Evolutionary conservation across 2,113 vertebrate genomes (phyloP), one percentile per base, ranked within the genome.

Genomic region (Rhombomys opimus): DNA sequence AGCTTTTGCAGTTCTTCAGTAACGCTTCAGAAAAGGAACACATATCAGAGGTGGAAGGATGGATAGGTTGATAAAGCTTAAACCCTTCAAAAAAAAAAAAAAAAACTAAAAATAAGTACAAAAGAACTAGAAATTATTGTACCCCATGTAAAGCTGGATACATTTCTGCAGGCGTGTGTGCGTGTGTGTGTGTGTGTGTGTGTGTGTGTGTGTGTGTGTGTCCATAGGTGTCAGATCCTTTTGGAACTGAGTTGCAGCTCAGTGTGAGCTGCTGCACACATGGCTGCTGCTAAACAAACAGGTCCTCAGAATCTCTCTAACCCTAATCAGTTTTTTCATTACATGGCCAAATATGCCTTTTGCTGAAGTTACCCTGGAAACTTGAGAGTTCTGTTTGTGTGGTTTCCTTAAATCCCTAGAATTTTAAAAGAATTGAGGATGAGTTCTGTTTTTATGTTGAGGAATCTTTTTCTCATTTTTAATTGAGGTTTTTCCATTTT

Each of bases 361-460:
- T 96, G 73, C 41, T 88, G 0, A 90, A 61, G 67, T 90, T 95
- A 59, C 72, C 18, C 17, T 90, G 18, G 46, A 93, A 81, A 92
- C 38, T n/a, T 80, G 25, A n/a, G 12, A 86, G 14, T 93, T 85
- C 41, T 93, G 73, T 41, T 90, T 78, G 72, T 76, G 25, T 93
- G 87, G 91, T 80, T 77, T 90, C 46, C 81, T 81, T 94, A 95
- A 89, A 84, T 57, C 23, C 18, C 61, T 95, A 46, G 30, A 87
- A 81, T 94, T 95, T 73, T 75, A 17, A 67, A 46, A 46, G 61
- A 90, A 30, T 72, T 90, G 23, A 77, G 14, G 25, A 85, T 65
- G 23, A 93, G 17, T 90, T 50, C 27, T 59, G 59, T 96, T 77
- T 57, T 77, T 14, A 23, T 85, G 25, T 5, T 75, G 15, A 10